Evolutionary conservation across 2,888 invertebrate genomes (phyloP), one percentile per base, ranked within the genome.

Genomic region (Meteorus cinctellus): DNA sequence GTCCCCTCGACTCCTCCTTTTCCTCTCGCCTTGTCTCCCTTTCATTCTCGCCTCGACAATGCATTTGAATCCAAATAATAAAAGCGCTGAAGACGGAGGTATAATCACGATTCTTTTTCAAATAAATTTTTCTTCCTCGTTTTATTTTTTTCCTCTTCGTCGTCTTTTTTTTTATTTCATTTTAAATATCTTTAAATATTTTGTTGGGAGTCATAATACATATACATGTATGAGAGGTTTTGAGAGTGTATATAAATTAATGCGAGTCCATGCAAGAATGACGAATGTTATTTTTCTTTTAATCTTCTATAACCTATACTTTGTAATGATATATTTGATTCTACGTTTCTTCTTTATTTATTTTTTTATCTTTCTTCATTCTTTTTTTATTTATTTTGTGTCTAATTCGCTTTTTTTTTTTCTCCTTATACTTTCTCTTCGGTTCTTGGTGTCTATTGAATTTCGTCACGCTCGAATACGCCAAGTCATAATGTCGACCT

Each of bases 21-120:
- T 74, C 70, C 69, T 75, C 68, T 29, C 62, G 75, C 74, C 72
- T 69, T 62, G 65, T 77, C 67, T 75, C 63, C 65, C 67, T 79
- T 80, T 79, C 74, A 82, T 82, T 83, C 81, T 84, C 80, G 82
- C 82, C 79, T 77, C 80, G 70, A 76, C 77, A 77, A 77, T 71
- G 74, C 72, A 76, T 76, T 73, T 73, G 72, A 72, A 76, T 69
- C 72, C 76, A 76, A 72, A 76, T 76, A 72, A 76, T 76, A 76
- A 72, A 76, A 76, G 68, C 69, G 55, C 19, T 55, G 55, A 24
- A 24, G 62, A 60, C 19, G 65, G 59, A 72, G 68, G 76, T 62
- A 73, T 76, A 72, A 76, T 76, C 72, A 76, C 62, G 34, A 72
- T 69, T 72, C 68, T 34, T 76, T 76, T 67, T 67, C 55, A 55